Base-by-base conservation (phyloP, 1,140 invertebrate genomes). In the Drosophila quadrilineata region DNA sequence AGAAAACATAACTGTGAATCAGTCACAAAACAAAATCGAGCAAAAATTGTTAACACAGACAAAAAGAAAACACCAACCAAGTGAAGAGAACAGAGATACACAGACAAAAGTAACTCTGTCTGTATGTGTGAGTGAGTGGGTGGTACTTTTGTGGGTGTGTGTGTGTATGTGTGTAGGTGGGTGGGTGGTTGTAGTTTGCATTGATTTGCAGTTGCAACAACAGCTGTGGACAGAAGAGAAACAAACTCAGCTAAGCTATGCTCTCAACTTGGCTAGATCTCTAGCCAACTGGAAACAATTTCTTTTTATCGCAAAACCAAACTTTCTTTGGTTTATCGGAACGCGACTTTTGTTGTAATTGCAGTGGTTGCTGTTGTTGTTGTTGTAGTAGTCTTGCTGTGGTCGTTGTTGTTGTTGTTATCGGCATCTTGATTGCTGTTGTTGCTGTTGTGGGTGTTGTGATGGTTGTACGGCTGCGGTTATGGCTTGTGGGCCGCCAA, bases 301-400 rank as follows among this genome's bases (percentile, higher is more conserved):
- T 88, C 85, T 88, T 80, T 87, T 80, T 87, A 87, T 88, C 87
- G 82, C 87, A 75, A 88, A 88, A 88, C 87, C 87, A 88, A 76
- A 88, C 87, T 88, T 85, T 88, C 77, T 88, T 88, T 59, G 77
- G 67, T 52, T 71, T 79, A 56, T 62, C 12, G 40, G 35, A 36
- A 19, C 40, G 57, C 48, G 75, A 28, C 22, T 53, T 21, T 40
- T 43, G 71, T 0, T 60, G 69, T 0, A 45, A 65, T 3, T 43
- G 57, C 14, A 40, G 63, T 9, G 69, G 53, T 54, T 33, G 41
- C 10, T 56, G 57, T 43, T 54, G 45, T 56, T 33, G 48, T n/a
- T 60, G 63, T 38, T 45, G 43, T 29, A 49, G 60, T 54, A 9
- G 57, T 5, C 57, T 38, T 67, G 66, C 33, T 57, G 48, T 24